Conservation (phyloP, 2,113 vertebrate species). For the Propithecus coquereli region DNA sequence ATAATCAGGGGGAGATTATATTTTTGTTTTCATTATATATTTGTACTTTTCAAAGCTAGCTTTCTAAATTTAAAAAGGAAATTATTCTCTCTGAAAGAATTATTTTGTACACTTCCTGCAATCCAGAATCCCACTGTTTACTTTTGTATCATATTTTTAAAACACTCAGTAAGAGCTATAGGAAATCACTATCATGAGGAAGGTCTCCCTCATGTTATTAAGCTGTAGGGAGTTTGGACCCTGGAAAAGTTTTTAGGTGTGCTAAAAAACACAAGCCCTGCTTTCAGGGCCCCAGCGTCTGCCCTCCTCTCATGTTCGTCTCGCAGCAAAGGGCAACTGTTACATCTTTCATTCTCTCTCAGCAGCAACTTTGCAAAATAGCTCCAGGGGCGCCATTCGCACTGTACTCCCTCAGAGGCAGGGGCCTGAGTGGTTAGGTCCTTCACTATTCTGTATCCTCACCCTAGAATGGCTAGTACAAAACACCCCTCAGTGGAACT, state of each 20-base stretch:
- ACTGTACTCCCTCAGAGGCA: neutral
- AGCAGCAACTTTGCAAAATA: neutral
- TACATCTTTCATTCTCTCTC: neutral
- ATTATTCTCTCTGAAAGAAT: constrained; percentile 73
- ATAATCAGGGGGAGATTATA: constrained; percentile 72
- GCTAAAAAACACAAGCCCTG: neutral
- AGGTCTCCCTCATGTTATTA: neutral
- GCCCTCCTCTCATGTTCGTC: neutral
- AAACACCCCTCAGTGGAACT: neutral
- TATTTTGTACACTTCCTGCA: constrained; percentile 74
- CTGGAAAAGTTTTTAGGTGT: neutral
- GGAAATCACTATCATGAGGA: neutral
- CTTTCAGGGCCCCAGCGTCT: neutral
- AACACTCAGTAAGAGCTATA: neutral
- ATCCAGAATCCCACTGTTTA: constrained; percentile 11
- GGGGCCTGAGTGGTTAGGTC: neutral
- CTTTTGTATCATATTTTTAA: constrained; percentile 30
- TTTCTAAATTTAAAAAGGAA: constrained; percentile 77
- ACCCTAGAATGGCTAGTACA: neutral
- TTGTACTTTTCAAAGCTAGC: constrained; percentile 76
- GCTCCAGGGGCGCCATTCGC: neutral
- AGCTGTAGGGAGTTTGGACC: neutral
- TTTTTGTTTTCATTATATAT: constrained; percentile 74
- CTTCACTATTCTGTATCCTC: neutral
- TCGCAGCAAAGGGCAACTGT: neutral